These are phyloP conservation scores for Rhagologus leucostigma DNA, from an alignment of 2,113 vertebrate species.

Conservation along the genomic window DNA sequence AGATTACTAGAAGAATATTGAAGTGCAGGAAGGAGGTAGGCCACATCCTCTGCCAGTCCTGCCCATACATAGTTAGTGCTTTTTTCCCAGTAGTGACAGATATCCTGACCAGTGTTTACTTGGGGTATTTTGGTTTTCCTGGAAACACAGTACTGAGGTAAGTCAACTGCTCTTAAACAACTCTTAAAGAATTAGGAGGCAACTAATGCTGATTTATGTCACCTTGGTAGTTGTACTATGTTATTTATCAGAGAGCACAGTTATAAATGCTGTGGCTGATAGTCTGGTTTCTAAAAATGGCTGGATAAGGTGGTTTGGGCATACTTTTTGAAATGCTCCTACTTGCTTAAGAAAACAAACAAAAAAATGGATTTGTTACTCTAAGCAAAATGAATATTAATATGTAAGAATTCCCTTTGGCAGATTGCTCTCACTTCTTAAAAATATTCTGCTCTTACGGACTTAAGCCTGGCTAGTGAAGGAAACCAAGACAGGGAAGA, in stretches of 20 bases:
- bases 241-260: neutral
- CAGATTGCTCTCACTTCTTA: neutral
- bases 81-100: neutral
- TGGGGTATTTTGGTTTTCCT: neutral
- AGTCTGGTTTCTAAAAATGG: neutral
- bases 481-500: neutral
- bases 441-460: neutral
- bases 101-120: neutral
- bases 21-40: neutral
- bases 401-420: neutral
- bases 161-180: neutral
- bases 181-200: neutral
- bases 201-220: neutral
- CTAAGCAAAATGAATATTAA: neutral
- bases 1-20: neutral
- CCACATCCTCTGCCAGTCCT: neutral
- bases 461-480: neutral
- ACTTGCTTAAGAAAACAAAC: neutral
- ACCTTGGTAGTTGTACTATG: neutral
- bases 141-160: neutral
- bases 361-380: neutral
- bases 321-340: neutral
- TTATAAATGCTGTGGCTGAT: neutral
- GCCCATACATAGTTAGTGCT: neutral
- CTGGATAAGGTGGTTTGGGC: neutral